Base-by-base conservation (phyloP, 1,140 invertebrate species). In the Hyphantria cunea region DNA sequence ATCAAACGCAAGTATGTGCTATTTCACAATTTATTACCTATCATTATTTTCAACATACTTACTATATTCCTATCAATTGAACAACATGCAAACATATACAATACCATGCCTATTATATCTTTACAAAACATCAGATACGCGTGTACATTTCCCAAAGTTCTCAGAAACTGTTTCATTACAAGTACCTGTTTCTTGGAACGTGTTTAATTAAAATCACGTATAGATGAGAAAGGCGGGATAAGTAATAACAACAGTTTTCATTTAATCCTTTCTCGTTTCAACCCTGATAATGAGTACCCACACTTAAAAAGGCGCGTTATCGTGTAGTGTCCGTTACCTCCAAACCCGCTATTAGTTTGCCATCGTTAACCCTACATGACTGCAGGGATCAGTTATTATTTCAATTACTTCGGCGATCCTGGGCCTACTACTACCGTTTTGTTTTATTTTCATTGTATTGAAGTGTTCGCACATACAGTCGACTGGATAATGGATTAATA, bases 311-410 rank as follows among this genome's bases (percentile, higher is more conserved):
- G 15, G 15, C 34, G 33, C 15, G 11, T 58, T 58, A 58, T 58
- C 61, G 32, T 32, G 0, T 12, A 48, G 11, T 17, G 51, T 42
- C 42, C 15, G 31, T 54, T 39, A 31, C 17, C 56, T 31, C 45
- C 41, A 10, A 33, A 44, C 45, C 25, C 14, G 33, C 64, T 34
- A 66, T 56, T 66, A 66, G 31, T 48, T 10, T 13, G 58, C 41
- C 53, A 63, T 66, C 55, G 47, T 69, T 64, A 65, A 69, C 56
- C 62, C 64, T 39, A 53, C 45, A 15, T 15, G 14, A 31, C 53
- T 42, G 45, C 37, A 48, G 34, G 64, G 62, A 60, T 62, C 58
- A 37, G 45, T 65, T 69, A 64, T 68, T 64, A 68, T 64, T 68
- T 68, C 66, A 68, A 68, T 68, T 68, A 68, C 54, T 54, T 37